Percentiles rank a stretch among this genome's conserved stretches.
Evolutionary conservation across 2,113 vertebrate species (phyloP).

Genomic region (Tor tambroides): DNA sequence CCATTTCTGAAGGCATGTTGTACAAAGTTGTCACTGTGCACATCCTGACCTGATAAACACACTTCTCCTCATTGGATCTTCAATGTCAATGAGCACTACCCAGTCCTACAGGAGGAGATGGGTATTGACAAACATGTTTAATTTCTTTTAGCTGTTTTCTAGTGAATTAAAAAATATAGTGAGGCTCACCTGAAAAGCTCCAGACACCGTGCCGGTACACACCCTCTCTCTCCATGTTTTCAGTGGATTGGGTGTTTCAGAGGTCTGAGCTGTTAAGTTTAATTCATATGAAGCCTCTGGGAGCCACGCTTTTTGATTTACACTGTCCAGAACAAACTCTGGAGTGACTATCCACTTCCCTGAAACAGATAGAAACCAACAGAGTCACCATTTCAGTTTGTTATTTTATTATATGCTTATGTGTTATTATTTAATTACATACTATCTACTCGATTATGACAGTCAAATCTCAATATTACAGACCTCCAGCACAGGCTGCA

Average conservation of each 20-base stretch:
- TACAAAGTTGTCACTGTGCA: background rate
- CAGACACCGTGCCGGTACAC: slow-evolving; percentile 74
- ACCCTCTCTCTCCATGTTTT: slow-evolving; percentile 77
- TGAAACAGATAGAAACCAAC: slow-evolving; percentile 59
- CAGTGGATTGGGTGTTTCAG: slow-evolving; percentile 63
- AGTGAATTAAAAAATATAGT: slow-evolving; percentile 11
- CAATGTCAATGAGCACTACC: slow-evolving; percentile 85
- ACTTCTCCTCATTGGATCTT: slow-evolving; percentile 72
- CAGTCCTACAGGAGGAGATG: slow-evolving; percentile 72
- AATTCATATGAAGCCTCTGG: slow-evolving; percentile 88
- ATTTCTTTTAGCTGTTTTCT: background rate
- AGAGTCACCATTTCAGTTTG: background rate
- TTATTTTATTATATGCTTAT: no score
- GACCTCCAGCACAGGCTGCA: slow-evolving; percentile 92
- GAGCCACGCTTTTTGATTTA: slow-evolving; percentile 88
- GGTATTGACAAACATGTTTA: background rate
- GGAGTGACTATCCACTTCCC: slow-evolving; percentile 96
- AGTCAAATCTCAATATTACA: slow-evolving; percentile 60
- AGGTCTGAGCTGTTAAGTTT: slow-evolving; percentile 61
- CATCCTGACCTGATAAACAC: slow-evolving; percentile 83
- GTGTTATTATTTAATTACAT: background rate
- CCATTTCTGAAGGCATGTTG: background rate
- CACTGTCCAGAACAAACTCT: slow-evolving; percentile 90
- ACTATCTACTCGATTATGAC: background rate
- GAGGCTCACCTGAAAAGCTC: slow-evolving; percentile 82